These are phyloP conservation scores for Pseudoatta argentina DNA, from an alignment of 1,140 invertebrate species.

Conservation along the genomic window DNA sequence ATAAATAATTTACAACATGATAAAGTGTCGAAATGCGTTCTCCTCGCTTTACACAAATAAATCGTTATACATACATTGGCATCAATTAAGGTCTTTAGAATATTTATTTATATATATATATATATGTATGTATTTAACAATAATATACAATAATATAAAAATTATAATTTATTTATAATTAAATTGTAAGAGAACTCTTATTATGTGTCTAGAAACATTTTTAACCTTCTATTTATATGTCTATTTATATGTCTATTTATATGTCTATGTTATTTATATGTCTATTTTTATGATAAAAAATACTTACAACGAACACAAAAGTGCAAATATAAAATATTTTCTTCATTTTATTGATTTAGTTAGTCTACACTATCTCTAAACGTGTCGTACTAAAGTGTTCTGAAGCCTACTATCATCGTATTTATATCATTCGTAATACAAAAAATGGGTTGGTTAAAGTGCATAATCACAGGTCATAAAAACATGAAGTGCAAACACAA, in stretches of 20 bases:
- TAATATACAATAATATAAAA: not conserved
- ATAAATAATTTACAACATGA: not conserved
- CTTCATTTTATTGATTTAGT: not conserved
- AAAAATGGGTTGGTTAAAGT: constrained; percentile 2
- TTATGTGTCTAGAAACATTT: not conserved
- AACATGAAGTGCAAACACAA: not conserved
- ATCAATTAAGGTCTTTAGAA: not conserved
- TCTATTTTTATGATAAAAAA: not conserved
- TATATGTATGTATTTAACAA: not conserved
- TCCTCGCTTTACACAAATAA: not conserved
- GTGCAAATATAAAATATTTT: not conserved
- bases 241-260: not conserved
- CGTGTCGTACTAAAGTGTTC: not conserved
- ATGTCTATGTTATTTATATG: too few species aligned
- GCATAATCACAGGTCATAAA: not conserved
- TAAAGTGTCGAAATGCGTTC: not conserved
- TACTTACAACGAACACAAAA: constrained; percentile 10
- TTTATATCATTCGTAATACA: not conserved
- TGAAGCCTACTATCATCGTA: not conserved
- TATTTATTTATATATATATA: too few species aligned
- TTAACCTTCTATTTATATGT: not conserved
- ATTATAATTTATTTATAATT: not conserved
- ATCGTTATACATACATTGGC: not conserved
- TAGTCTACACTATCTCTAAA: not conserved
- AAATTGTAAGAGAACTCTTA: not conserved